Base-by-base conservation (phyloP, 1,140 invertebrate genomes). In the Eriocheir sinensis region DNA sequence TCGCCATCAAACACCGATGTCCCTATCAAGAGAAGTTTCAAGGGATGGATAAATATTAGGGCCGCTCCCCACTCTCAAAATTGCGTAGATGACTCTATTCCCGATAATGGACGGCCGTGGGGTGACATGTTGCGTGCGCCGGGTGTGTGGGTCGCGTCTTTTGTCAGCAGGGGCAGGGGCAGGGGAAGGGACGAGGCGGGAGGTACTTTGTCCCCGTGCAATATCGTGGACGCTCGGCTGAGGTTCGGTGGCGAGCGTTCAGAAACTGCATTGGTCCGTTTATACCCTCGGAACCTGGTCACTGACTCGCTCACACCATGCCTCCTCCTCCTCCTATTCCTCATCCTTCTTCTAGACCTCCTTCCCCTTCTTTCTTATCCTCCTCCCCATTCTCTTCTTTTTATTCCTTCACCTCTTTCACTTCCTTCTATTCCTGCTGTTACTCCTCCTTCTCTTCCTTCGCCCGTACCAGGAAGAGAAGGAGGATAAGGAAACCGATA, bases 121-220 rank as follows among this genome's bases (percentile, higher is more conserved):
- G 27, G 60, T 72, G 60, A 72, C 27, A 72, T 72, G 60, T 72
- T 12, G 60, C 60, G n/a, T 4, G 60, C 27, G 60, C 60, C 60
- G 60, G 60, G 60, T 72, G 60, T 72, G 60, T 72, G 60, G 60
- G 60, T 72, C 60, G 60, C 27, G 21, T 72, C 60, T 72, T 72
- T 72, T 72, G 60, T 72, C 60, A 72, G 12, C 1, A n/a, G n/a
- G n/a, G n/a, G n/a, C n/a, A n/a, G n/a, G n/a, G n/a, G n/a, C n/a
- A n/a, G n/a, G n/a, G n/a, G n/a, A n/a, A n/a, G n/a, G n/a, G n/a
- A n/a, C n/a, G n/a, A 12, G 60, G 60, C 60, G 27, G 60, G 21
- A 72, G 60, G n/a, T 72, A 72, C 60, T 72, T 72, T 72, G 60
- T 72, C 6, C 60, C 27, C 60, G 6, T 4, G 60, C 60, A 72